A percentile compares a stretch with the other conserved stretches of the same genome.
Evolutionary conservation across 2,888 invertebrate genomes (phyloP).

Genomic region (Epinotia ramella): DNA sequence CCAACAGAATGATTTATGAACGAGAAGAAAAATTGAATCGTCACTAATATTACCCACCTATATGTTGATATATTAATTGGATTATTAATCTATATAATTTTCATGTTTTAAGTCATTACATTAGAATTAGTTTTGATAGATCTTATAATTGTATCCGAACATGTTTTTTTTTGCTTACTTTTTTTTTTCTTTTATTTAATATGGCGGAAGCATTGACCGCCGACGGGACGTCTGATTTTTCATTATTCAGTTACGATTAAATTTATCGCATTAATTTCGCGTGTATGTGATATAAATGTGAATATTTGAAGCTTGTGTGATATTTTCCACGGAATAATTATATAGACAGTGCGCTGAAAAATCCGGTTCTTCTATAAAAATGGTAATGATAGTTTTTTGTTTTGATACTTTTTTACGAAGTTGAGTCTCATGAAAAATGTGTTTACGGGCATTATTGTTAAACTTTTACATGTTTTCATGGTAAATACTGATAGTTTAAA

Average conservation of each 20-base stretch:
- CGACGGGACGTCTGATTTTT: constrained; percentile 77
- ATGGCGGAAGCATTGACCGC: constrained; percentile 85
- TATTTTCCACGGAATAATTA: constrained; percentile 49
- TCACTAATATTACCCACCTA: not conserved
- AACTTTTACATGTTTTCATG: constrained; percentile 50
- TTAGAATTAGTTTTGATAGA: not conserved
- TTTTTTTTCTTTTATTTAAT: constrained; percentile 78
- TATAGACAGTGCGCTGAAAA: constrained; percentile 52
- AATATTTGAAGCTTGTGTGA: constrained; percentile 55
- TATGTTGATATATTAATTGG: not conserved
- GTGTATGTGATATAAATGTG: constrained; percentile 65
- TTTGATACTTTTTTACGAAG: constrained; percentile 85
- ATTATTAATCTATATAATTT: not conserved
- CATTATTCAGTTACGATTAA: constrained; percentile 63
- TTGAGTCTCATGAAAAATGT: constrained; percentile 71
- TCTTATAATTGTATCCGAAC: constrained; percentile 38
- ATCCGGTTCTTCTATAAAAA: constrained; percentile 71
- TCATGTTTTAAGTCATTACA: not conserved
- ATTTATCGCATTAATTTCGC: constrained; percentile 60
- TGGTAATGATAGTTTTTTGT: constrained; percentile 86
- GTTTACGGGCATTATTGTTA: constrained; percentile 60
- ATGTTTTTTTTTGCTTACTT: constrained; percentile 60
- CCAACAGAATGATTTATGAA: no score
- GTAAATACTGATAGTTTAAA: constrained; percentile 41
- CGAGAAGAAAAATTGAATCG: not conserved